Base-by-base conservation (phyloP, 2,797 vertebrate genomes). In the Rhinoraja longicauda region DNA sequence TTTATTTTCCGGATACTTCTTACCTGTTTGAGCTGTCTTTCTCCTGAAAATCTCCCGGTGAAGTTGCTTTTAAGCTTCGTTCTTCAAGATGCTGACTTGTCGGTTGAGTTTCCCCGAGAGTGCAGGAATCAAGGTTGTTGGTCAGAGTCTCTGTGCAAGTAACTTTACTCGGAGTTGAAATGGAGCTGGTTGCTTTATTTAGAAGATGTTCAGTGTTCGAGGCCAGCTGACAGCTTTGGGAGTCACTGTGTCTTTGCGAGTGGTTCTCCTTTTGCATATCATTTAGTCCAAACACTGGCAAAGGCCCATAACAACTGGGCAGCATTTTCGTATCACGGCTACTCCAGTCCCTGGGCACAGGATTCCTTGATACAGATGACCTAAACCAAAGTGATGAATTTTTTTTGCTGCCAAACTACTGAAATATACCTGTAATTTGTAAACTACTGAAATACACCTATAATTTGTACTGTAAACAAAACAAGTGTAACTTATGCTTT, bases 11-110 rank as follows among this genome's bases (percentile, higher is more conserved):
- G 73, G 39, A 26, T 7, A 73, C 36, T 29, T 53, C 90, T 92
- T 92, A 92, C 90, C 90, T 72, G 67, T 72, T 75, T 57, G 70
- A 92, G 39, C 1, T 92, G 36, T 92, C 90, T 26, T 88, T 32
- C 29, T 92, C 90, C 75, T 45, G 70, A 92, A 29, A 24, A 53
- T 73, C 29, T 70, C 72, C 24, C 13, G 17, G 17, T 73, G 90
- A 75, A 70, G 32, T 73, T 91, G 45, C 10, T 70, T 75, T 72
- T 3, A 92, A 73, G 26, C 29, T 70, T 17, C 26, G 53, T 21
- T 72, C 72, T 73, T 45, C 90, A 75, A 17, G 36, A 26, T 39
- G 7, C 90, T 45, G 81, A 53, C 53, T 84, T 29, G 1, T 57
- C 5, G 26, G 39, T 24, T 53, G 90, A 75, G 70, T 9, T 92